Evolutionary conservation across 2,888 invertebrate species (phyloP), one percentile per base, ranked within the genome.

Genomic region (Lumbricus terrestris): DNA sequence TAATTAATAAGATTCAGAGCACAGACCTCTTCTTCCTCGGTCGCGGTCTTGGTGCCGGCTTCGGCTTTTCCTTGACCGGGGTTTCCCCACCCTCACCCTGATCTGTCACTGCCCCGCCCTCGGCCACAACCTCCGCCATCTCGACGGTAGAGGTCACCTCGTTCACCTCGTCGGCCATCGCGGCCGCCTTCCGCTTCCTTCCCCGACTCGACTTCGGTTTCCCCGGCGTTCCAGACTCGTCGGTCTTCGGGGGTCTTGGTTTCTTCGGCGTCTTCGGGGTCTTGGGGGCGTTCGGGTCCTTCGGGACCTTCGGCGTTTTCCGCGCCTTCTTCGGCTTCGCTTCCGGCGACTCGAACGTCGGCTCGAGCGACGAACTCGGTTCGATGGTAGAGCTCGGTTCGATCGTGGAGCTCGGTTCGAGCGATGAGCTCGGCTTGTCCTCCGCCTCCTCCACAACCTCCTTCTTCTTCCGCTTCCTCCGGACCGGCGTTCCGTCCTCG

Each of bases 241-340:
- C 38, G 40, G 90, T 91, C 82, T 92, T 92, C 34, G 92, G 91
- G 82, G 91, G 91, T 90, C 92, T 92, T 91, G 93, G 91, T 83
- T 91, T 90, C 90, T 93, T 92, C 23, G 93, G 92, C 85, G 91
- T 92, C 89, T 92, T 93, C 54, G 92, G 91, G 38, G 92, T 92
- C 90, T 93, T 93, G 47, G 91, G 92, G 88, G 92, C 92, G 88
- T 92, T 92, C 85, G 92, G 91, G 54, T 92, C 92, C 91, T 92
- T 92, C 35, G 91, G 91, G 34, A 82, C 92, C 83, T 92, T 93
- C 38, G 90, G 89, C 11, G 92, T 92, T 40, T 91, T 92, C 15
- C 92, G 92, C 47, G 92, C 92, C 47, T 92, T 92, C 90, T 92
- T 91, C 20, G 82, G 35, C 89, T 92, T 92, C 42, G 91, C 91